Base-by-base conservation (phyloP, 2,888 invertebrate species). In the Dasypolia templi region DNA sequence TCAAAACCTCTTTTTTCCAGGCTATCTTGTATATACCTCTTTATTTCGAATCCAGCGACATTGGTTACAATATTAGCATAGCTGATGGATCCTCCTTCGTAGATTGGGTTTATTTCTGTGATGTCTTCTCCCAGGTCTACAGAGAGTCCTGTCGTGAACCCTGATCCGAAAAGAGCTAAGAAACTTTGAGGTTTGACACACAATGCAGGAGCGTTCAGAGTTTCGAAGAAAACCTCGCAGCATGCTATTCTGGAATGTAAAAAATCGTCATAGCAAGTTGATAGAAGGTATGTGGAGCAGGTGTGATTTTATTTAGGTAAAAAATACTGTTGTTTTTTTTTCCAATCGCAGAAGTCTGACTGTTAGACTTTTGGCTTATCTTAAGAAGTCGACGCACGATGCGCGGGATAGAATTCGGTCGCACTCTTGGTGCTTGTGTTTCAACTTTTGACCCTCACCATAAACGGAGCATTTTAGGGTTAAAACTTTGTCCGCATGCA, bases 201-300 rank as follows among this genome's bases (percentile, higher is more conserved):
- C 3, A 95, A 42, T 0, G 90, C 92, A 0, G 95, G 95, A 2
- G 86, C 82, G 59, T 96, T 96, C 3, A 96, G 83, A 0, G 92
- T 90, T 77, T 96, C 95, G 72, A 95, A 95, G 74, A 95, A 94
- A 49, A 95, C 88, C 80, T 96, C 93, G 67, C 95, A 94, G 86
- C 92, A 94, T 89, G 92, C 91, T 5, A 92, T 79, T 86, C 95
- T 95, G 92, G 2, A 88, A 87, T 12, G 0, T 11, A 46, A 49
- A 19, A 58, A 9, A 19, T 46, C 9, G 46, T 46, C 0, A 4
- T 32, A 46, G 29, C 39, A 39, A 5, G 5, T 32, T 63, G 5
- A 29, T 29, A 44, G 2, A 22, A 26, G 6, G 6, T 19, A 42
- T 39, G 61, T n/a, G 12, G 4, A n/a, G n/a, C n/a, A n/a, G n/a